These are phyloP conservation scores for Taenioides sp. DNA, from an alignment of 2,797 vertebrate genomes.

Conservation along the genomic window DNA sequence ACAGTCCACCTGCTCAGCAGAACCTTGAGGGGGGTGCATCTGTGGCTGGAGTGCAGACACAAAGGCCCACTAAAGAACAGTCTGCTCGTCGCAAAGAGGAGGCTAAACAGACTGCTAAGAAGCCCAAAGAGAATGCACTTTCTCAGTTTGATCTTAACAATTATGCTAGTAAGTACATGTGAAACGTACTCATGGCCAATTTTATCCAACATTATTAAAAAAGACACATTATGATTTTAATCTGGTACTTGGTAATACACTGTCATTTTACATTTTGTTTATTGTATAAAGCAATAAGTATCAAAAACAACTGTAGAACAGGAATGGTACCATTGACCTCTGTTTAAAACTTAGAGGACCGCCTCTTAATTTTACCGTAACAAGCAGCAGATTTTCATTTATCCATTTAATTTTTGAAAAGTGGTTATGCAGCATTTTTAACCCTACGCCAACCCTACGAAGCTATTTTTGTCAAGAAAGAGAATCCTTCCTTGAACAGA, in stretches of 20 bases:
- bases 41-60: constrained; percentile 63
- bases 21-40: constrained; percentile 70
- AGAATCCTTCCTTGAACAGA: no score
- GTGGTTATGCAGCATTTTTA: no score
- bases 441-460: no score
- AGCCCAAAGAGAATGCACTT: constrained; percentile 94
- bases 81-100: constrained; percentile 90
- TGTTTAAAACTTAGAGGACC: no score
- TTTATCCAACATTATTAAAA: neutral
- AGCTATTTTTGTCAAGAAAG: no score
- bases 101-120: constrained; percentile 88
- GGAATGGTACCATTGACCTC: no score
- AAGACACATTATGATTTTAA: neutral
- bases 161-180: constrained; percentile 90
- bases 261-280: no score
- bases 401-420: no score
- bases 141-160: constrained; percentile 99
- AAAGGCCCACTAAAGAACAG: constrained; percentile 83
- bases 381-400: no score
- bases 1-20: constrained; percentile 69
- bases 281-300: neutral
- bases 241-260: neutral
- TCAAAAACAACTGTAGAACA: no score
- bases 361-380: no score
- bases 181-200: neutral